Conservation (phyloP, 53 echinoderm and acorn worm genomes). For the Pentamera pediparva region DNA sequence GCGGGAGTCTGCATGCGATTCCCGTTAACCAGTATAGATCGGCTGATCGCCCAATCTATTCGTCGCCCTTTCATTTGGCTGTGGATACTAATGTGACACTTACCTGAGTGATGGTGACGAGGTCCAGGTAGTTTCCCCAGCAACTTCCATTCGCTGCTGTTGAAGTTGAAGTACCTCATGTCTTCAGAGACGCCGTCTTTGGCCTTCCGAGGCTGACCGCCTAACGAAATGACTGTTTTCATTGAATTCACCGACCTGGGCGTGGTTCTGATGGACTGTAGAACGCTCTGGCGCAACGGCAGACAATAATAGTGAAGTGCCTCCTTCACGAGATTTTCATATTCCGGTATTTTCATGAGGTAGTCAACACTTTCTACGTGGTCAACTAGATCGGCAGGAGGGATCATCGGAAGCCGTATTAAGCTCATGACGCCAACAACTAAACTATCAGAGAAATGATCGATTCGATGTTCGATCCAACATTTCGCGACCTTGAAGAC, state of each 20-base stretch:
- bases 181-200: constrained; percentile 62
- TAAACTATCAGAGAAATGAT: constrained; percentile 10
- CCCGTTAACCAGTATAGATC: too few species aligned
- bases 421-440: constrained; percentile 37
- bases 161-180: constrained; percentile 61
- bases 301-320: constrained; percentile 93
- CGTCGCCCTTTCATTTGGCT: background rate
- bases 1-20: too few species aligned
- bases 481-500: constrained; percentile 40
- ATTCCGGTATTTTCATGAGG: constrained; percentile 60
- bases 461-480: constrained; percentile 64
- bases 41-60: background rate
- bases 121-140: constrained; percentile 72
- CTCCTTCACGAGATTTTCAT: constrained; percentile 74
- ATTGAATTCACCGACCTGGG: constrained; percentile 59
- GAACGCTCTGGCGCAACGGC: constrained; percentile 71
- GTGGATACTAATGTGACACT: background rate
- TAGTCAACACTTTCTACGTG: constrained; percentile 72
- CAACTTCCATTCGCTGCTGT: constrained; percentile 49
- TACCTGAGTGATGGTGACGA: constrained; percentile 88
- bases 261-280: constrained; percentile 72
- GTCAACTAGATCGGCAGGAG: constrained; percentile 77
- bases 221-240: constrained; percentile 61
- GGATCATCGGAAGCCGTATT: constrained; percentile 82
- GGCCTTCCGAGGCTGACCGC: constrained; percentile 73